A percentile compares a stretch with the other conserved stretches of the same genome.
phyloP scores from a whole-genome alignment of 2,113 vertebrate species.

The Pelecanus crispus region DNA sequence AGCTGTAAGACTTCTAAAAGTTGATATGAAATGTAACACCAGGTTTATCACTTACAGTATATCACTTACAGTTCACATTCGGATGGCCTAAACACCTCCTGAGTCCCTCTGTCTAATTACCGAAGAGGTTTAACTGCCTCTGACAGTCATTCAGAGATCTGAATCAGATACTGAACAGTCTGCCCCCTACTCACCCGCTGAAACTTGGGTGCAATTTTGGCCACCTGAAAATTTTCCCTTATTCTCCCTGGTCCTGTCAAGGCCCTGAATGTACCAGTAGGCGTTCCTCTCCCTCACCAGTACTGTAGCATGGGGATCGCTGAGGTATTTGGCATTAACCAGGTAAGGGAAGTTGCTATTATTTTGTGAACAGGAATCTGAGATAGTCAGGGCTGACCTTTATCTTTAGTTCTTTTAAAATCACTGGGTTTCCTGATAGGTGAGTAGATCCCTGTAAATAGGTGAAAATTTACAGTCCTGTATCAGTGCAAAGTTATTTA shows the following conservation, averaged over 20 bases:
- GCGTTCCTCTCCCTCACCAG: not conserved
- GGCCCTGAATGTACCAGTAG: no score
- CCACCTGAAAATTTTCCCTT: not conserved
- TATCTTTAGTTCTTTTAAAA: not conserved
- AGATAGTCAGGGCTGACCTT: not conserved
- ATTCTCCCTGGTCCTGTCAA: not conserved
- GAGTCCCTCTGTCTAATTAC: not conserved
- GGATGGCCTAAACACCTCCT: not conserved
- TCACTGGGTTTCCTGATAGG: not conserved
- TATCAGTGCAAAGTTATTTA: not conserved
- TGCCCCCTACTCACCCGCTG: not conserved
- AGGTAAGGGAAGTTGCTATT: not conserved
- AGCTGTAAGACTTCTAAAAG: not conserved
- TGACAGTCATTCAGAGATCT: not conserved
- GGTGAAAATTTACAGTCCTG: not conserved
- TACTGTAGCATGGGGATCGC: not conserved
- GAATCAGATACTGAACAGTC: not conserved
- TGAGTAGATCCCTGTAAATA: not conserved
- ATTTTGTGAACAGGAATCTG: not conserved
- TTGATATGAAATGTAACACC: not conserved
- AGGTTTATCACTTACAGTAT: not conserved
- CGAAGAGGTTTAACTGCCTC: not conserved
- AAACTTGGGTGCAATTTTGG: not conserved
- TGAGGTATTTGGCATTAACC: not conserved
- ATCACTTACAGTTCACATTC: not conserved